Evolutionary conservation across 2,113 vertebrate species (phyloP).

Genomic region (Atlantisia rogersi): DNA sequence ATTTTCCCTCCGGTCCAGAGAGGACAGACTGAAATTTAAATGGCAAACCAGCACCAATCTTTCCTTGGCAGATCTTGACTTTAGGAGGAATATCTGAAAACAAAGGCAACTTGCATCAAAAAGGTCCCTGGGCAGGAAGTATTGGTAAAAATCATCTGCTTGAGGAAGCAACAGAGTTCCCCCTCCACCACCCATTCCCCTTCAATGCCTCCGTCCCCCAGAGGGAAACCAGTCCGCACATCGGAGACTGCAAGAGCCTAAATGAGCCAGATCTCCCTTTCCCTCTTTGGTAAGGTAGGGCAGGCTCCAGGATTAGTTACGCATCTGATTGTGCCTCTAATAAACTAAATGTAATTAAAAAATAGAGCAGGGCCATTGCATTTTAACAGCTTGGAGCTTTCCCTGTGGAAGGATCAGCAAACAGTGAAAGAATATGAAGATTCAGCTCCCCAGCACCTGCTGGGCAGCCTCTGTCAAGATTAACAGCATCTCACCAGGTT

Average conservation of each 20-base stretch:
- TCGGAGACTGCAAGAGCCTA: not conserved
- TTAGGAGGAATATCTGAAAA: slow-evolving; percentile 2
- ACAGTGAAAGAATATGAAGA: slow-evolving; percentile 75
- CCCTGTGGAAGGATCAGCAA: slow-evolving; percentile 78
- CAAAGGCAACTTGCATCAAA: not conserved
- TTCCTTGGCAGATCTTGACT: not conserved
- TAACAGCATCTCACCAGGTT: slow-evolving; percentile 77
- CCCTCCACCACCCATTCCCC: not conserved
- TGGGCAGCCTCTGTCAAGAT: slow-evolving; percentile 78
- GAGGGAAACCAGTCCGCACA: not conserved
- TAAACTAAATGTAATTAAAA: slow-evolving; percentile 83
- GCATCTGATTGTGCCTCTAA: slow-evolving; percentile 72
- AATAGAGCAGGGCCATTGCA: slow-evolving; percentile 69
- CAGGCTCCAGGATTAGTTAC: slow-evolving; percentile 64
- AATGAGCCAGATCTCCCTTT: slow-evolving; percentile 28
- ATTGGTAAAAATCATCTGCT: not conserved
- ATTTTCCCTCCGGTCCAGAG: not conserved
- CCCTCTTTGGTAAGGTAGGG: not conserved
- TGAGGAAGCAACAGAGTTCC: slow-evolving; percentile 11
- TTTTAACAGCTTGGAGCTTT: slow-evolving; percentile 78
- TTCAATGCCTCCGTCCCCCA: slow-evolving; percentile 11
- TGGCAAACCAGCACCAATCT: not conserved
- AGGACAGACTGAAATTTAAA: not conserved
- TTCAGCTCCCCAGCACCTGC: slow-evolving; percentile 74
- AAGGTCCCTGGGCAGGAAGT: not conserved